Evolutionary conservation across 2,113 vertebrate species (phyloP).

Genomic region (Poeciliopsis turrubarensis): DNA sequence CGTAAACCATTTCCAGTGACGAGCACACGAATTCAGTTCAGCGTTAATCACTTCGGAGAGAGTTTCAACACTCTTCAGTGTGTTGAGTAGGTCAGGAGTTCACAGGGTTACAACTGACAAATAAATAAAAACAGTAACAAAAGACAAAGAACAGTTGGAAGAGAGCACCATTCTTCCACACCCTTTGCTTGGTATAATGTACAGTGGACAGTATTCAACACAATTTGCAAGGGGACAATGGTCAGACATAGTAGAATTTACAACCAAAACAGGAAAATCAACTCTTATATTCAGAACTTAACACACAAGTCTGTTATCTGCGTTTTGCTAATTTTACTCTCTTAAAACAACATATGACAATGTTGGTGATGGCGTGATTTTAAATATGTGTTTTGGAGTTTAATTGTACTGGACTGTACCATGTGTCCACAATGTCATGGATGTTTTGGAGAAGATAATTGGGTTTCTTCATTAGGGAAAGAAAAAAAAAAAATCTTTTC

Average conservation of each 20-base stretch:
- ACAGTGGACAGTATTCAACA: constrained; percentile 77
- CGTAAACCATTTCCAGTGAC: background rate
- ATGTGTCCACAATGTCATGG: constrained; percentile 13
- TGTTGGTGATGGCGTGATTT: constrained; percentile 17
- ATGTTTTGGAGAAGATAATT: constrained; percentile 12
- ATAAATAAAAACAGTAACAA: constrained; percentile 56
- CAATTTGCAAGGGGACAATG: constrained; percentile 81
- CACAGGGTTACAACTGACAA: constrained; percentile 43
- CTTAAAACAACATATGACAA: background rate
- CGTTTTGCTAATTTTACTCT: constrained; percentile 7
- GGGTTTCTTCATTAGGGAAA: constrained; percentile 53
- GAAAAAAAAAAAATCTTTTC: no score
- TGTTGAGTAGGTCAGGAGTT: constrained; percentile 34
- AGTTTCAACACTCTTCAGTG: constrained; percentile 44
- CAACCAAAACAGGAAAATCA: constrained; percentile 28
- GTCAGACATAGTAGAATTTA: constrained; percentile 7
- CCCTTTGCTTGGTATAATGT: constrained; percentile 80
- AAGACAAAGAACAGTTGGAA: constrained; percentile 67
- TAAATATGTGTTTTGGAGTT: constrained; percentile 6
- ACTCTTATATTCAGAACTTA: constrained; percentile 9
- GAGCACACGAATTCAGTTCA: constrained; percentile 48
- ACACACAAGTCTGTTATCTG: background rate
- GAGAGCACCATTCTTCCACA: constrained; percentile 90
- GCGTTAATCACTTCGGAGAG: constrained; percentile 79
- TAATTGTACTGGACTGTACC: constrained; percentile 1